Percentiles rank a stretch among this genome's conserved stretches.
Conservation (phyloP, 2,888 invertebrate species). For the Zaprionus lineosus region DNA sequence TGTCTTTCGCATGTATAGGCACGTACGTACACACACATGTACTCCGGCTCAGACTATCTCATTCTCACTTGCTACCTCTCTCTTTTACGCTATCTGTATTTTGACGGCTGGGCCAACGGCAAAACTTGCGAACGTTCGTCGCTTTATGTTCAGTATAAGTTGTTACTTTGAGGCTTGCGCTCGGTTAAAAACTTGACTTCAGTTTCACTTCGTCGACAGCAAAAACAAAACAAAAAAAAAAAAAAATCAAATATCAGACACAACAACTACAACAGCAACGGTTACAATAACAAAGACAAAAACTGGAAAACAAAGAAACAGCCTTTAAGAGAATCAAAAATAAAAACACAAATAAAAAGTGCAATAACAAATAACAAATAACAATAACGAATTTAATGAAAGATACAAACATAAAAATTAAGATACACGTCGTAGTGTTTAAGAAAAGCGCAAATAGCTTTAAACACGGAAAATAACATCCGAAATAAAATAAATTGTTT, state of each 20-base stretch:
- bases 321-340: conserved; percentile 40
- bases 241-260: too few species aligned
- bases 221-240: not conserved
- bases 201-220: conserved; percentile 29
- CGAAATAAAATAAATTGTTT: conserved; percentile 32
- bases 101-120: conserved; percentile 29
- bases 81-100: not conserved
- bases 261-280: conserved; percentile 16
- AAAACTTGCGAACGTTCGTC: conserved; percentile 48
- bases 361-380: conserved; percentile 28
- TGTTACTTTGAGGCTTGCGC: conserved; percentile 61
- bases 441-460: conserved; percentile 49
- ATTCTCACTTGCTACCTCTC: conserved; percentile 15
- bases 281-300: conserved; percentile 20
- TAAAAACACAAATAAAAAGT: conserved; percentile 28
- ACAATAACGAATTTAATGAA: conserved; percentile 31
- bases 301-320: conserved; percentile 67
- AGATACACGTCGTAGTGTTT: conserved; percentile 57
- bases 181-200: conserved; percentile 44
- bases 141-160: conserved; percentile 56
- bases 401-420: conserved; percentile 35
- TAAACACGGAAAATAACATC: conserved; percentile 35
- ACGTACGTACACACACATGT: not conserved
- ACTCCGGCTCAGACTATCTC: not conserved
- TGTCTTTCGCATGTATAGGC: conserved; percentile 6